Conservation (phyloP, 2,888 invertebrate species). For the Dascillus cervinus region DNA sequence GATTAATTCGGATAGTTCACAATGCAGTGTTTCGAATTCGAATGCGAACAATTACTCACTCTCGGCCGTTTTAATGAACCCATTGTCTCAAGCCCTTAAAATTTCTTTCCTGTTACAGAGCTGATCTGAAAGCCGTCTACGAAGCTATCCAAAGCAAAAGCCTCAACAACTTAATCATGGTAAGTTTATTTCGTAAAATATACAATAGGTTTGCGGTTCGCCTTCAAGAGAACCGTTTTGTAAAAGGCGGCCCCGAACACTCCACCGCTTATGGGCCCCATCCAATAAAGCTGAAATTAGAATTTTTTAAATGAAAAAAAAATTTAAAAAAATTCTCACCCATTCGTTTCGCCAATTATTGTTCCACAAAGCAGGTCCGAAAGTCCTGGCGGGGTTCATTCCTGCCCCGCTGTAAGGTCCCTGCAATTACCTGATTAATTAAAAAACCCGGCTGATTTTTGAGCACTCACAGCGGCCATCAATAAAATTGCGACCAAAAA, state of each 20-base stretch:
- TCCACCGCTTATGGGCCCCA: conserved; percentile 31
- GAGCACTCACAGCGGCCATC: conserved; percentile 51
- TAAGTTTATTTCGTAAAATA: conserved; percentile 37
- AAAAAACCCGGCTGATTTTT: conserved; percentile 1
- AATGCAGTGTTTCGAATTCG: too few species aligned
- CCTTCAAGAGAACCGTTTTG: conserved; percentile 19
- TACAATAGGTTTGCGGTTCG: too few species aligned
- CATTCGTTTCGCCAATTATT: conserved; percentile 59
- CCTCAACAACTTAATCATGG: conserved; percentile 46
- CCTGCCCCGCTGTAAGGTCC: conserved; percentile 56
- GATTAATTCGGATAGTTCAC: too few species aligned
- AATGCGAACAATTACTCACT: too few species aligned
- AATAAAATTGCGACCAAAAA: conserved; percentile 57
- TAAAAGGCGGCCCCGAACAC: conserved; percentile 27
- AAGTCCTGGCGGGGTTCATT: conserved; percentile 61
- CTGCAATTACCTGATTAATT: conserved; percentile 22
- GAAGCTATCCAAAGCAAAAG: conserved; percentile 46
- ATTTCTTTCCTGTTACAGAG: conserved; percentile 37
- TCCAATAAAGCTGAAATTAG: conserved; percentile 33
- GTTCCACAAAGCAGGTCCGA: conserved; percentile 66
- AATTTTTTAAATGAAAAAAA: neutral
- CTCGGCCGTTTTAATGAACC: neutral
- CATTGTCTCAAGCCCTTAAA: neutral
- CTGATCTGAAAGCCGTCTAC: conserved; percentile 42
- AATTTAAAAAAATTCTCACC: too few species aligned